Evolutionary conservation across 2,797 vertebrate genomes (phyloP).

Genomic region (Enteromius trimaculatus): DNA sequence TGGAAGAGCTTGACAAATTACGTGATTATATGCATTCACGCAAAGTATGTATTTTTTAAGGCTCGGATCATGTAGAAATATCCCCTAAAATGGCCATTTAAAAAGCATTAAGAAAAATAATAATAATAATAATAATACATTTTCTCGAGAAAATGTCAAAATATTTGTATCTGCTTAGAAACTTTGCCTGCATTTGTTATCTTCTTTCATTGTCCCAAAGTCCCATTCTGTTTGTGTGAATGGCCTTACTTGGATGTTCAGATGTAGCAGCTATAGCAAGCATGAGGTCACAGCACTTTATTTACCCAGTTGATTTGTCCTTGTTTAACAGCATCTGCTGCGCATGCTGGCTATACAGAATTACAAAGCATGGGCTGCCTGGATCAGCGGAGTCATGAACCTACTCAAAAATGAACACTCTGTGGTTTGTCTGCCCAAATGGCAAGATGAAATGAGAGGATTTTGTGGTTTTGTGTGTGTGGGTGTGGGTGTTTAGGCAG

Average conservation of each 20-base stretch:
- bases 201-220: not conserved
- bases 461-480: not conserved
- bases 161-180: not conserved
- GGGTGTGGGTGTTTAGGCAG: not conserved
- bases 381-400: slow-evolving; percentile 24
- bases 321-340: slow-evolving; percentile 44
- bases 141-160: not conserved
- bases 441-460: slow-evolving; percentile 4
- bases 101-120: not conserved
- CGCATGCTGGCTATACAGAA: slow-evolving; percentile 29
- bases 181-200: not conserved
- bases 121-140: too few relatives aligned
- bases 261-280: slow-evolving; percentile 12
- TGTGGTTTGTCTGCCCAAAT: slow-evolving; percentile 25
- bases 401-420: slow-evolving; percentile 27
- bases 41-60: too few relatives aligned
- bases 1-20: too few relatives aligned
- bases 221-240: not conserved
- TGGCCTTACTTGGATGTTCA: not conserved
- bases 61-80: too few relatives aligned
- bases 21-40: too few relatives aligned
- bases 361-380: slow-evolving; percentile 9
- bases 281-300: slow-evolving; percentile 24
- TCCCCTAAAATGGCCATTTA: not conserved
- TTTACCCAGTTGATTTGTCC: slow-evolving; percentile 21